Evolutionary conservation across 2,888 invertebrate genomes (phyloP).

Genomic region (Nesidiocoris tenuis): DNA sequence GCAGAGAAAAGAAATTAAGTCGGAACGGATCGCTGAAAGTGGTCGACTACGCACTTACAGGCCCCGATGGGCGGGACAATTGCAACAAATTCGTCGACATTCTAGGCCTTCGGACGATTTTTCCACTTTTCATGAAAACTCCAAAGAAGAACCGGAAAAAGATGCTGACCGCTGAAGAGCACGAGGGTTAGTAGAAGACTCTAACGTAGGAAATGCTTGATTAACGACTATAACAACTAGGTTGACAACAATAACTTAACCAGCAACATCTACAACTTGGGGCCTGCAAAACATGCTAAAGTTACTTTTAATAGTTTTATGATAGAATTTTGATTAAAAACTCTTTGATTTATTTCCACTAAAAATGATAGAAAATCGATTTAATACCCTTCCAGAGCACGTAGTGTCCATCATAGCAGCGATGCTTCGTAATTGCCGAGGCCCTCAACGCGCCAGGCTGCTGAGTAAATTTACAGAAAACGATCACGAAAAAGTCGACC

Average conservation of each 20-base stretch:
- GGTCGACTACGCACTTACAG: conserved; percentile 94
- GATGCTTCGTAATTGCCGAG: conserved; percentile 88
- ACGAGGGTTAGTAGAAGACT: no score
- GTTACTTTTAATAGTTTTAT: no score
- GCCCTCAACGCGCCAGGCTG: conserved; percentile 84
- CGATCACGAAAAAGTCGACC: conserved; percentile 96
- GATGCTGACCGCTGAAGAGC: conserved; percentile 79
- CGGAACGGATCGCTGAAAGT: conserved; percentile 95
- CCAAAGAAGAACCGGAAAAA: conserved; percentile 81
- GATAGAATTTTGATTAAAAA: no score
- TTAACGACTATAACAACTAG: no score
- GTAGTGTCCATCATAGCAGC: conserved; percentile 90
- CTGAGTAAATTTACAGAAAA: conserved; percentile 96
- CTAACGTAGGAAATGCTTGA: no score
- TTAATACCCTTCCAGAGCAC: conserved; percentile 65
- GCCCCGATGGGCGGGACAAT: conserved; percentile 89
- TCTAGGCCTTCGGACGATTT: conserved; percentile 90
- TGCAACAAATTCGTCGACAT: conserved; percentile 98
- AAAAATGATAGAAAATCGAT: no score
- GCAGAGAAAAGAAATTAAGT: conserved; percentile 90
- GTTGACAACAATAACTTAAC: no score
- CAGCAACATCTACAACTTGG: no score
- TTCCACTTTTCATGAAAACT: conserved; percentile 98
- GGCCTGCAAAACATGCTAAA: no score
- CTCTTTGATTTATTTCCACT: no score